Percentiles rank a stretch among this genome's conserved stretches.
Conservation (phyloP, 2,113 vertebrate genomes). For the Oreotrochilus melanogaster region DNA sequence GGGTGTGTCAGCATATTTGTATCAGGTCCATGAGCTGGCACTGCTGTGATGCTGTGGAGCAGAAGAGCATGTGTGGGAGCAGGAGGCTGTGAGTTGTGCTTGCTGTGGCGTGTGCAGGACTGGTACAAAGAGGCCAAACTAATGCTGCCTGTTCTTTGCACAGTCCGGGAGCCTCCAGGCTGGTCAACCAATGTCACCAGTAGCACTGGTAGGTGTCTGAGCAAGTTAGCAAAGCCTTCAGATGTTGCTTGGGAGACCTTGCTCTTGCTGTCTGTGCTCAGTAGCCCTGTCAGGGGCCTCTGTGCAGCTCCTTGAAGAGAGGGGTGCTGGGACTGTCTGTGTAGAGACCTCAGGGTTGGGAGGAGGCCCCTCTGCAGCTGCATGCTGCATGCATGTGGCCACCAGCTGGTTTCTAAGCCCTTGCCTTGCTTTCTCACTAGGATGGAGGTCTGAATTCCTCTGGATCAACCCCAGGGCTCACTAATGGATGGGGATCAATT, state of each 20-base stretch:
- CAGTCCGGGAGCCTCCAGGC: background rate
- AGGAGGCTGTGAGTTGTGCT: background rate
- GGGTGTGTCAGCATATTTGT: background rate
- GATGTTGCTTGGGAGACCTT: background rate
- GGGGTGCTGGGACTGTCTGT: rapidly evolving
- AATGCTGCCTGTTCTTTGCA: background rate
- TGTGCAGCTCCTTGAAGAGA: background rate
- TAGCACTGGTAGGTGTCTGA: background rate
- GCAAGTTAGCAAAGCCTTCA: background rate
- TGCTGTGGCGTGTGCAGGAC: background rate
- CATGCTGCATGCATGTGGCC: background rate
- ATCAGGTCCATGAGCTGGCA: rapidly evolving
- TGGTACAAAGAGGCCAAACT: background rate
- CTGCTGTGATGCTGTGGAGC: rapidly evolving
- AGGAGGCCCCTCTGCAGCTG: background rate
- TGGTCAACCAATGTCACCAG: background rate
- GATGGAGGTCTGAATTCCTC: background rate
- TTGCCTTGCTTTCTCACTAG: background rate
- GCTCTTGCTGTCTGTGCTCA: rapidly evolving
- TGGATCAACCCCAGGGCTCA: background rate
- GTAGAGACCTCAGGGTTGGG: background rate
- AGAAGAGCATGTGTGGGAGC: background rate
- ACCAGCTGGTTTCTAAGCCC: background rate
- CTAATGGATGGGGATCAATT: background rate
- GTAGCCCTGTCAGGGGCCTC: background rate